Conservation (phyloP, 2,888 invertebrate genomes). For the Acheta domesticus region DNA sequence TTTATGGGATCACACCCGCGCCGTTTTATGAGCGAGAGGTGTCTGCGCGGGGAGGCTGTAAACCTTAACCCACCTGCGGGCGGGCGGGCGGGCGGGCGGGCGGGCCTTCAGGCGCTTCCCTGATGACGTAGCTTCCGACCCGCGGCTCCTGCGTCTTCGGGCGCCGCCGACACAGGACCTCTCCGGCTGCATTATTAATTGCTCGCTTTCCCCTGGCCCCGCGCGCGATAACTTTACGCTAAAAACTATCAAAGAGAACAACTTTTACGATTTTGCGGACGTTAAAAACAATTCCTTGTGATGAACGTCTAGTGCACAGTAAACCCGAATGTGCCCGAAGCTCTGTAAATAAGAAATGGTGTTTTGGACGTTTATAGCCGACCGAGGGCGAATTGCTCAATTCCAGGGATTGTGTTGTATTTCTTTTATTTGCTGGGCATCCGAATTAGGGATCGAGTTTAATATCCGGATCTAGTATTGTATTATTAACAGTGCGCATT, state of each 20-base stretch:
- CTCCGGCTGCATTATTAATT: not conserved
- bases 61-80: too few relatives aligned
- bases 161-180: too few relatives aligned
- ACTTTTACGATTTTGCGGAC: not conserved
- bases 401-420: not conserved
- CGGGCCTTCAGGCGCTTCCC: too few relatives aligned
- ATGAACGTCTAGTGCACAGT: not conserved
- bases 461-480: constrained; percentile 3
- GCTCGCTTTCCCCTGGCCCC: not conserved
- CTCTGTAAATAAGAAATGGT: constrained; percentile 8
- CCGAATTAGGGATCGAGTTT: not conserved
- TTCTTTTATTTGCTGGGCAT: not conserved
- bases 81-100: too few relatives aligned
- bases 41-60: too few relatives aligned
- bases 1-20: too few relatives aligned
- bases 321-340: not conserved
- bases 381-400: not conserved
- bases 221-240: not conserved
- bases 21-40: too few relatives aligned
- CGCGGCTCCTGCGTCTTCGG: too few relatives aligned
- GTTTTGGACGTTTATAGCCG: not conserved
- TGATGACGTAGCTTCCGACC: too few relatives aligned
- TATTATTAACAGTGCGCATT: not conserved
- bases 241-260: not conserved
- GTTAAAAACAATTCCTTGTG: constrained; percentile 18